A percentile compares a stretch with the other conserved stretches of the same genome.
phyloP scores from a whole-genome alignment of 2,888 invertebrate species.

The Conops quadrifasciatus region DNA sequence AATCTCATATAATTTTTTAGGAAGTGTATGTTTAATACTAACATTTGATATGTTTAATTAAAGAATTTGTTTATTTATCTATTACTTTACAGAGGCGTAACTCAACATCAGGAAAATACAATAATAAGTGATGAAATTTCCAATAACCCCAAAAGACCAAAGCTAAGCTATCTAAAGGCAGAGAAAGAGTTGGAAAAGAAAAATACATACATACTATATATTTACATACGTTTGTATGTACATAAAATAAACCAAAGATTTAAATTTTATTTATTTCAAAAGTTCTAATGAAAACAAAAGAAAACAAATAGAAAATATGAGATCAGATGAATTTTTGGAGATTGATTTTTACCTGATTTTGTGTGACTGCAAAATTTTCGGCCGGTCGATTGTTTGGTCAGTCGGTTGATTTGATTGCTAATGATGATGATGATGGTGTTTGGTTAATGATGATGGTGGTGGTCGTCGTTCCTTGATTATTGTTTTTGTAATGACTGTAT shows the following conservation, averaged over 20 bases:
- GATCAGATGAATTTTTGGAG: background rate
- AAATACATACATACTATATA: too few species aligned
- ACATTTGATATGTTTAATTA: too few species aligned
- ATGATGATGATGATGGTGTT: background rate
- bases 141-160: too few species aligned
- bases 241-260: too few species aligned
- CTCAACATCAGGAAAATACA: too few species aligned
- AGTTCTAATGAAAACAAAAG: slow-evolving; percentile 15
- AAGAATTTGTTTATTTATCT: too few species aligned
- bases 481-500: background rate
- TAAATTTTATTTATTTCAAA: slow-evolving; percentile 4
- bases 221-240: too few species aligned
- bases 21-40: too few species aligned
- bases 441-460: background rate
- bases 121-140: too few species aligned
- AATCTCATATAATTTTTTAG: too few species aligned
- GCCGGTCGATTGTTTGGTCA: background rate
- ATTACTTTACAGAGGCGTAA: too few species aligned
- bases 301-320: slow-evolving; percentile 4
- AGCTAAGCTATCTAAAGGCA: background rate
- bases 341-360: slow-evolving; percentile 28
- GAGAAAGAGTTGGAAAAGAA: background rate
- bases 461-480: background rate
- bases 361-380: background rate
- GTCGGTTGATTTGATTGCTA: background rate